Conservation (phyloP, 2,797 vertebrate species). For the Epinephelus coioides region DNA sequence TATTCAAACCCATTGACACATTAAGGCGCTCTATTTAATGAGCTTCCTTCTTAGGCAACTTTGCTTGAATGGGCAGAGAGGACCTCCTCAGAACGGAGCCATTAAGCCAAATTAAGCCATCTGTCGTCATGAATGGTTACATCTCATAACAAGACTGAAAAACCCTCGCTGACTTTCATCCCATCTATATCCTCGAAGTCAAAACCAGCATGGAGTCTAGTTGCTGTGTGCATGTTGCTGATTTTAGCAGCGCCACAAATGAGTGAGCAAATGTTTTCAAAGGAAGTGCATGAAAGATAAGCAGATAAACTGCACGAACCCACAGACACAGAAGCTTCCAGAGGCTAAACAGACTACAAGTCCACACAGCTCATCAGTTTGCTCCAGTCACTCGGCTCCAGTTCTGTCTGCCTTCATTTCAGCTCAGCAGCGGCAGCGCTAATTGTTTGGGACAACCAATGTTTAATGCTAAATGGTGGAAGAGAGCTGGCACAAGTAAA, state of each 20-base stretch:
- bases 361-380: slow-evolving; percentile 51
- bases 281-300: slow-evolving; percentile 44
- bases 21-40: slow-evolving; percentile 12
- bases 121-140: slow-evolving; percentile 41
- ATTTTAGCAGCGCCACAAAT: slow-evolving; percentile 26
- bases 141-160: slow-evolving; percentile 11
- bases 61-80: slow-evolving; percentile 9
- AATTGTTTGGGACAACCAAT: slow-evolving; percentile 66
- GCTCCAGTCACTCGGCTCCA: slow-evolving; percentile 67
- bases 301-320: slow-evolving; percentile 47
- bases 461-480: slow-evolving; percentile 66
- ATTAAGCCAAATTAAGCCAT: slow-evolving; percentile 48
- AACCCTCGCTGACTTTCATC: slow-evolving; percentile 8
- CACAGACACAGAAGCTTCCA: slow-evolving; percentile 45
- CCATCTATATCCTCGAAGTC: neutral
- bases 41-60: neutral
- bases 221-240: neutral
- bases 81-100: slow-evolving; percentile 16
- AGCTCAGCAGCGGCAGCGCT: slow-evolving; percentile 48
- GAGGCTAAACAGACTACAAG: slow-evolving; percentile 51
- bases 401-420: slow-evolving; percentile 69
- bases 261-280: slow-evolving; percentile 17
- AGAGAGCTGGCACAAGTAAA: slow-evolving; percentile 45
- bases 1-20: slow-evolving; percentile 8
- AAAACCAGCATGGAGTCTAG: slow-evolving; percentile 14